Evolutionary conservation across 2,797 vertebrate species (phyloP).

Genomic region (Craterocephalus amniculus): DNA sequence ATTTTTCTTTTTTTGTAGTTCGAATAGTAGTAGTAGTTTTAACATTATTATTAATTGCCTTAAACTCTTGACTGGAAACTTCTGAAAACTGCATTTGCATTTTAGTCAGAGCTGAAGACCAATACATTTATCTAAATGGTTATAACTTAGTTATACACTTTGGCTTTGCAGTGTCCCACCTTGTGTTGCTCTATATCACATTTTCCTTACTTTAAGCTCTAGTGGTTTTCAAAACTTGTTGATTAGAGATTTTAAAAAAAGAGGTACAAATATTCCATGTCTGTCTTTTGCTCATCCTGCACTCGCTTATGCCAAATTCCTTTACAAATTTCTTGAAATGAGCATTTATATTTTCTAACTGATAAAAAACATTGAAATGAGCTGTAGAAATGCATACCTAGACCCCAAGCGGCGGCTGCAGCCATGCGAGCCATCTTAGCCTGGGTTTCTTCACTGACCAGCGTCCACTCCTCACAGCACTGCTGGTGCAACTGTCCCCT

Average conservation of each 20-base stretch:
- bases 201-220: not conserved
- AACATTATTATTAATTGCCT: too few species aligned
- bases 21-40: too few species aligned
- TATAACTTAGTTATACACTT: too few species aligned
- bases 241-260: conserved; percentile 12
- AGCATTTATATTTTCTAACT: not conserved
- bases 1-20: too few species aligned
- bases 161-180: too few species aligned
- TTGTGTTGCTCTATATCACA: not conserved
- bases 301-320: not conserved
- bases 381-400: conserved; percentile 82
- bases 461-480: conserved; percentile 98
- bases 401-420: conserved; percentile 96
- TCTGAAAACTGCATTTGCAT: too few species aligned
- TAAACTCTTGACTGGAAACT: too few species aligned
- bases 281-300: not conserved
- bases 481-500: conserved; percentile 99
- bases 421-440: conserved; percentile 99
- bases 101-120: too few species aligned
- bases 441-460: conserved; percentile 96
- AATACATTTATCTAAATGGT: too few species aligned
- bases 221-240: conserved; percentile 39
- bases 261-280: conserved; percentile 2
- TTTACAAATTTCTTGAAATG: not conserved
- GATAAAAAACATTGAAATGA: not conserved